Percentiles rank a stretch among this genome's conserved stretches.
Conservation (phyloP, 1,140 invertebrate species). For the Brachionus sp. region DNA sequence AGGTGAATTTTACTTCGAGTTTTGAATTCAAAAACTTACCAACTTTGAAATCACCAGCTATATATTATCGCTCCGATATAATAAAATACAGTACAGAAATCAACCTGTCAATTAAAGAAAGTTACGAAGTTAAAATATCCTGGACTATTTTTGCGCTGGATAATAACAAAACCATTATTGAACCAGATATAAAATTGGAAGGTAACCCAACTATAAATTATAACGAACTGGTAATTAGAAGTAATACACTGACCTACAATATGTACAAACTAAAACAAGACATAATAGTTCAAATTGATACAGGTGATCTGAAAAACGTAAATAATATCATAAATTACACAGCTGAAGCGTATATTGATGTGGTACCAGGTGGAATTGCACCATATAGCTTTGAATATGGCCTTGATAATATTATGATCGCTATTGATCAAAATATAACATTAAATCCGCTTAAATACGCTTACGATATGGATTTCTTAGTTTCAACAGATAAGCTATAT, state of each 20-base stretch:
- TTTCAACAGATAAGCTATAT: not conserved
- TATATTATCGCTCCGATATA: not conserved
- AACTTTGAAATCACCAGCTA: not conserved
- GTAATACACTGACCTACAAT: not conserved
- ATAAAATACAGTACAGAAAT: not conserved
- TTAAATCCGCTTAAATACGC: not conserved
- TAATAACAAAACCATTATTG: not conserved
- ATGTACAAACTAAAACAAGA: not conserved
- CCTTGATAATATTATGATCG: not conserved
- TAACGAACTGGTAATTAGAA: not conserved
- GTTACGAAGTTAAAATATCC: not conserved
- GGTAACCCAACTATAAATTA: not conserved
- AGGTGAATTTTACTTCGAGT: not conserved
- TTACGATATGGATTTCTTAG: conserved; percentile 5
- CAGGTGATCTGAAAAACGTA: not conserved
- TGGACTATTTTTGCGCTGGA: not conserved
- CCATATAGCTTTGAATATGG: not conserved
- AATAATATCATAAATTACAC: not conserved
- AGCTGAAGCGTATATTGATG: not conserved
- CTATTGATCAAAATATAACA: not conserved
- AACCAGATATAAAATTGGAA: not conserved
- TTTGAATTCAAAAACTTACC: not conserved
- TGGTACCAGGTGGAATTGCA: not conserved
- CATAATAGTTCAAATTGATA: not conserved
- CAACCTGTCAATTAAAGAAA: not conserved